Conservation (phyloP, 1,140 invertebrate genomes). For the Lepidurus packardi region DNA sequence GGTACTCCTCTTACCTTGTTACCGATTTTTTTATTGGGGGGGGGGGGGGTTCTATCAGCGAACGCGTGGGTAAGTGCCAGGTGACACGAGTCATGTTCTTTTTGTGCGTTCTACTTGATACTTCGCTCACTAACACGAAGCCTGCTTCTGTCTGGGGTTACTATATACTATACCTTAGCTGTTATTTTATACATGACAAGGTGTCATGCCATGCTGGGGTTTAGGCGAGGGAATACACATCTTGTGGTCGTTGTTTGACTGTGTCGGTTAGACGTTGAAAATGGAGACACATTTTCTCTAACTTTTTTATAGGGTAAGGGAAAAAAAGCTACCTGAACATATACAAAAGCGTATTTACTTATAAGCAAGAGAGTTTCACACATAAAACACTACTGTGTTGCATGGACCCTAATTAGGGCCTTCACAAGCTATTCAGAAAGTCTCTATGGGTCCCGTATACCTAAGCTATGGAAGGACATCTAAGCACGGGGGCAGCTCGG, state of each 20-base stretch:
- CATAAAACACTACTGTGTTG: no score
- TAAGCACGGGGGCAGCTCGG: no score
- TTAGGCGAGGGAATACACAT: background rate
- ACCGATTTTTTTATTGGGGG: background rate
- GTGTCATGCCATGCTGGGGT: slow-evolving; percentile 10
- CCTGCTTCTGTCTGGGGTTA: background rate
- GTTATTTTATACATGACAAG: slow-evolving; percentile 16
- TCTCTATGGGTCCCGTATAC: no score
- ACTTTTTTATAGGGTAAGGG: background rate
- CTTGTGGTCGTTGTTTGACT: no score
- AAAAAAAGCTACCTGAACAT: background rate
- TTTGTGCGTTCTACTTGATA: background rate
- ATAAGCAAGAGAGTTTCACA: no score
- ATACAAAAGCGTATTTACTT: no score
- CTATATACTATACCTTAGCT: background rate
- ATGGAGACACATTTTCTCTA: no score
- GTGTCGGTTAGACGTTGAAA: no score
- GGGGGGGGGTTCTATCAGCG: background rate
- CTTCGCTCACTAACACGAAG: slow-evolving; percentile 3
- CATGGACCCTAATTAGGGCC: no score
- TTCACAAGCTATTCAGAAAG: no score
- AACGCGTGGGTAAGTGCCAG: background rate
- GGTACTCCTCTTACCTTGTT: background rate
- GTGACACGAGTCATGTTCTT: background rate
- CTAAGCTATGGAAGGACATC: no score